A percentile compares a stretch with the other conserved stretches of the same genome.
Conservation (phyloP, 2,113 vertebrate genomes). For the Myrmophylax atrothorax region DNA sequence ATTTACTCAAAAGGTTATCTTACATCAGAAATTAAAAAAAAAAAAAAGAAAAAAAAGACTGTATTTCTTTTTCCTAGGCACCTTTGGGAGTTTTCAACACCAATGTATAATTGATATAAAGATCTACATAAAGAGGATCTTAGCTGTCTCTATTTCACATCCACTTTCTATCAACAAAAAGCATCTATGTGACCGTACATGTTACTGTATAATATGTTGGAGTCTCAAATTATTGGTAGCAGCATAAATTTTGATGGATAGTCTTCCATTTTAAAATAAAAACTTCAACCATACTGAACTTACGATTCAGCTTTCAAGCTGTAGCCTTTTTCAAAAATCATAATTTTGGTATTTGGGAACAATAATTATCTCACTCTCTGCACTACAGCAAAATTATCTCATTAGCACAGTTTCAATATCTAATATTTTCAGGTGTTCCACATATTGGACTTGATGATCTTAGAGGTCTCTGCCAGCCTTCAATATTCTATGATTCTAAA, state of each 20-base stretch:
- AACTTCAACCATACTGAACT: rapidly evolving
- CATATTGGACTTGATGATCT: background rate
- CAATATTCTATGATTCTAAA: background rate
- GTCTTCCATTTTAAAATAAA: background rate
- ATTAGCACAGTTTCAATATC: background rate
- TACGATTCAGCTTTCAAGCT: background rate
- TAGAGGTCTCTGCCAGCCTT: background rate
- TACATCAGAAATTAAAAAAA: background rate
- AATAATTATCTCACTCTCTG: background rate
- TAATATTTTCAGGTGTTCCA: background rate
- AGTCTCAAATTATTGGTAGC: background rate
- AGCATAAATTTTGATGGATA: background rate
- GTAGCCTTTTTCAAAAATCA: background rate
- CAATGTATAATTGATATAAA: background rate
- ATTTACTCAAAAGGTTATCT: background rate
- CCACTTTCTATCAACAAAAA: background rate
- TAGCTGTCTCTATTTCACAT: background rate
- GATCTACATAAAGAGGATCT: background rate
- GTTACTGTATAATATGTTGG: background rate
- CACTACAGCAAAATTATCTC: background rate
- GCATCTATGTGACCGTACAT: background rate
- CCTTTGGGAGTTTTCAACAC: background rate
- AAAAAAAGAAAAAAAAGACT: background rate
- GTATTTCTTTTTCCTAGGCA: background rate
- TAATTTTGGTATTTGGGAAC: rapidly evolving